Evolutionary conservation across 2,888 invertebrate genomes (phyloP).

Genomic region (Halictus ligatus): DNA sequence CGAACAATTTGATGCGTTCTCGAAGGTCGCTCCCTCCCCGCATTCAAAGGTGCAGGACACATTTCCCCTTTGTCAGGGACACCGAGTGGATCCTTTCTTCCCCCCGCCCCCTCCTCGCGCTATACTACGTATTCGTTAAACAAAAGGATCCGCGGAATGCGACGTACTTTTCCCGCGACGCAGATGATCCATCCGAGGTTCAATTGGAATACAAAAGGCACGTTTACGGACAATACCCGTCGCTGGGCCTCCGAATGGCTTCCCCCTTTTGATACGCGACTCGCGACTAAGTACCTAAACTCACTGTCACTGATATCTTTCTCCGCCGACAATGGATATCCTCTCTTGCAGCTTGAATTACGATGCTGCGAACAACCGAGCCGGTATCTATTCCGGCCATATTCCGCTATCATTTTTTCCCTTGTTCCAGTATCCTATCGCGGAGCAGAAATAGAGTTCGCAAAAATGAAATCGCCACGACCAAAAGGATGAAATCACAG

Average conservation of each 20-base stretch:
- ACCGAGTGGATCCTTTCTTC: neutral
- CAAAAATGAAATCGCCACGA: neutral
- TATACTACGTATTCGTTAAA: slow-evolving; percentile 15
- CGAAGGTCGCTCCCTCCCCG: neutral
- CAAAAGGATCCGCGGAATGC: slow-evolving; percentile 48
- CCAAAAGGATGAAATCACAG: neutral
- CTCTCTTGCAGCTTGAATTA: slow-evolving; percentile 53
- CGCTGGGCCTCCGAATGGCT: slow-evolving; percentile 57
- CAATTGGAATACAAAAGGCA: slow-evolving; percentile 74
- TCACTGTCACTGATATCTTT: slow-evolving; percentile 68
- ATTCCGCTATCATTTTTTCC: neutral
- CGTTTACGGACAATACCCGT: slow-evolving; percentile 71
- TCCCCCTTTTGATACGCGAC: slow-evolving; percentile 66
- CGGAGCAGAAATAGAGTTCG: neutral
- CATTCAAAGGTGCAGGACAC: neutral
- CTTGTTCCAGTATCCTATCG: neutral
- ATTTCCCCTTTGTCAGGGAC: neutral
- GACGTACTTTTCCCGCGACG: slow-evolving; percentile 47
- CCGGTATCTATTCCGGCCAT: slow-evolving; percentile 50
- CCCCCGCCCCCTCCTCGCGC: neutral
- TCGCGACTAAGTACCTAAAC: slow-evolving; percentile 68
- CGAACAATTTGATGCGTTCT: neutral
- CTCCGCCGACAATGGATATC: slow-evolving; percentile 58
- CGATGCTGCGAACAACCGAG: slow-evolving; percentile 48
- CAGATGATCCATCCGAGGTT: slow-evolving; percentile 63